Percentiles rank a stretch among this genome's conserved stretches.
These are phyloP conservation scores for Azorinus chamasolen DNA, from an alignment of 2,888 invertebrate genomes.

Conservation along the genomic window DNA sequence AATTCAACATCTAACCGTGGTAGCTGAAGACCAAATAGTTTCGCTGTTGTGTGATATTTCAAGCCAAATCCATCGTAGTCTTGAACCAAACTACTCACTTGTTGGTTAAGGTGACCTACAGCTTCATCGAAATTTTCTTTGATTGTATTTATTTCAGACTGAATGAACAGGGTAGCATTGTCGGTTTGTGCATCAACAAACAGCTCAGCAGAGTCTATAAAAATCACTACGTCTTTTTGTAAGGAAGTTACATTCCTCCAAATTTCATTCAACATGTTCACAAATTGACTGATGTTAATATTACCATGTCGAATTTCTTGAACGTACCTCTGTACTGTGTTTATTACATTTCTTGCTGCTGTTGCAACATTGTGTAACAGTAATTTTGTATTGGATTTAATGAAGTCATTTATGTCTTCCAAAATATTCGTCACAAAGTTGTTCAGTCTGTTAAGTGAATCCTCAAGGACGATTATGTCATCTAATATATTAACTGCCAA, in stretches of 20 bases:
- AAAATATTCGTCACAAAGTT: too few species aligned
- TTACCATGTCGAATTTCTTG: too few species aligned
- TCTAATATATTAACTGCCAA: slow-evolving; percentile 4
- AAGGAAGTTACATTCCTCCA: not conserved
- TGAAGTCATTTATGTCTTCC: too few species aligned
- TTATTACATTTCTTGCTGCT: too few species aligned
- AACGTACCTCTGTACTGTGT: too few species aligned
- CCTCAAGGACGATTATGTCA: not conserved
- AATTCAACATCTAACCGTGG: slow-evolving; percentile 46
- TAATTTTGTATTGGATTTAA: too few species aligned
- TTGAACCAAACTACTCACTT: not conserved
- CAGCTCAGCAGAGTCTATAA: slow-evolving; percentile 16
- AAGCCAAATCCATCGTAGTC: slow-evolving; percentile 43
- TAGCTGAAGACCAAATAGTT: slow-evolving; percentile 29
- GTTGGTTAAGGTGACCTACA: not conserved
- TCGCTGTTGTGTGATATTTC: slow-evolving; percentile 12
- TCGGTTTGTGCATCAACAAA: slow-evolving; percentile 3
- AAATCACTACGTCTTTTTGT: not conserved
- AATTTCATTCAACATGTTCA: not conserved
- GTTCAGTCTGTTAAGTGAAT: not conserved
- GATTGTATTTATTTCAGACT: slow-evolving; percentile 10
- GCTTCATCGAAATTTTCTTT: not conserved
- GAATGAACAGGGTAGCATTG: slow-evolving; percentile 2
- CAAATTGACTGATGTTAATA: too few species aligned
- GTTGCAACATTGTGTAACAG: too few species aligned